These are phyloP conservation scores for Euzetes globulus DNA, from an alignment of 2,888 invertebrate species.

Conservation along the genomic window DNA sequence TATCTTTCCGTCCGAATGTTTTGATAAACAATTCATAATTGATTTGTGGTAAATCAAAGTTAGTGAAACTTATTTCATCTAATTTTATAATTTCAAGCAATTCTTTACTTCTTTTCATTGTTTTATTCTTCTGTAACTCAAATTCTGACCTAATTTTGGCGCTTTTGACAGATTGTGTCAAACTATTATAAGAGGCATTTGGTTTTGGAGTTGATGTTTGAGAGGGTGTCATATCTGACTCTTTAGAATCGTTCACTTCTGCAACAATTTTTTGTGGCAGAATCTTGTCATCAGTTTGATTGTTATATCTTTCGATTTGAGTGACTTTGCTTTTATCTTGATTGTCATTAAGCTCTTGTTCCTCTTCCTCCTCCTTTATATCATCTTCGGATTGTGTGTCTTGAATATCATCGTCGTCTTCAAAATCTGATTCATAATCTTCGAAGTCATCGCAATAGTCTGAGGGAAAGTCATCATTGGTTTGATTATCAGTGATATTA, in stretches of 20 bases:
- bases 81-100: slow-evolving; percentile 17
- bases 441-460: slow-evolving; percentile 22
- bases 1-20: slow-evolving; percentile 25
- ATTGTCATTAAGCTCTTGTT: background rate
- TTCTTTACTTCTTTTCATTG: background rate
- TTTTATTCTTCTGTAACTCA: background rate
- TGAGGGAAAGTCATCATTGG: background rate
- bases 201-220: too few relatives aligned
- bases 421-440: slow-evolving; percentile 20
- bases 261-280: background rate
- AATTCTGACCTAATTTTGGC: background rate
- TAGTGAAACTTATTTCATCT: background rate
- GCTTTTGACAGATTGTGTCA: background rate
- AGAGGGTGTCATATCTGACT: too few relatives aligned
- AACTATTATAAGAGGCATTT: background rate
- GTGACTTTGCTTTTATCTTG: background rate
- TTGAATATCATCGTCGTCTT: slow-evolving; percentile 1
- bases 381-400: background rate
- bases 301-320: background rate
- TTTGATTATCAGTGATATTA: slow-evolving; percentile 1
- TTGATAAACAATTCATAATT: slow-evolving; percentile 36
- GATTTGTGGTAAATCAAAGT: slow-evolving; percentile 13
- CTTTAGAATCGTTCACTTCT: too few relatives aligned
- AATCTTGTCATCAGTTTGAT: too few relatives aligned
- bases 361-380: background rate